Evolutionary conservation across 2,113 vertebrate species (phyloP).

Genomic region (Toxotes jaculatrix): DNA sequence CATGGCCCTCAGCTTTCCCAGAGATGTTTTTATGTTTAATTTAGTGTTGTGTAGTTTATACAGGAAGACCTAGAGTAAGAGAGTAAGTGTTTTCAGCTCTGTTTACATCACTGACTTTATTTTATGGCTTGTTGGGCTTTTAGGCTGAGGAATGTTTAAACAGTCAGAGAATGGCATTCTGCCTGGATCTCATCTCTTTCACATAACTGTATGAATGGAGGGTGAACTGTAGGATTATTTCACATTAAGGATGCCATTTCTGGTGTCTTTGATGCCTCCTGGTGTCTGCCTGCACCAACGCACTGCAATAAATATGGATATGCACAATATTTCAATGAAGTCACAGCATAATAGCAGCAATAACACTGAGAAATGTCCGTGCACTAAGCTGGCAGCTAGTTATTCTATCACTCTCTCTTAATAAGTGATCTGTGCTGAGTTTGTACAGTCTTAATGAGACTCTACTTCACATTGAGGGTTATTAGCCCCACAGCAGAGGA

Average conservation of each 20-base stretch:
- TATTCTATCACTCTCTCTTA: slow-evolving; percentile 46
- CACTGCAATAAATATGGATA: slow-evolving; percentile 26
- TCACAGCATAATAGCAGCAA: slow-evolving; percentile 14
- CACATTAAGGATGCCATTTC: slow-evolving; percentile 9
- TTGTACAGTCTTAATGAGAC: slow-evolving; percentile 69
- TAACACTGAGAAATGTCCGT: slow-evolving; percentile 31
- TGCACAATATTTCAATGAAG: slow-evolving; percentile 24
- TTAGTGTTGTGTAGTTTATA: slow-evolving; percentile 29
- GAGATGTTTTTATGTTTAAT: slow-evolving; percentile 40
- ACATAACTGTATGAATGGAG: slow-evolving; percentile 18
- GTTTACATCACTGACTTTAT: slow-evolving; percentile 46
- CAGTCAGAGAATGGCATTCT: neutral
- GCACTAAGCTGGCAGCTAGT: slow-evolving; percentile 45
- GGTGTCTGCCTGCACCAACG: slow-evolving; percentile 7
- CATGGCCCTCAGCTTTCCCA: neutral
- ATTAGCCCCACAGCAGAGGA: slow-evolving; percentile 48
- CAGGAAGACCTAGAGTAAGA: slow-evolving; percentile 20
- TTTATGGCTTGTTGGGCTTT: slow-evolving; percentile 49
- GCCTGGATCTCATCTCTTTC: neutral
- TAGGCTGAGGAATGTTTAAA: slow-evolving; percentile 42
- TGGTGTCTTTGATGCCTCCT: neutral
- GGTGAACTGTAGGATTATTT: slow-evolving; percentile 17
- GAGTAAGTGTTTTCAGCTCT: slow-evolving; percentile 15
- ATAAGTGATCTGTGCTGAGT: slow-evolving; percentile 64
- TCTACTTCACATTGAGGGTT: slow-evolving; percentile 58